Base-by-base conservation (phyloP, 1,140 invertebrate genomes). In the Apolygus lucorum region DNA sequence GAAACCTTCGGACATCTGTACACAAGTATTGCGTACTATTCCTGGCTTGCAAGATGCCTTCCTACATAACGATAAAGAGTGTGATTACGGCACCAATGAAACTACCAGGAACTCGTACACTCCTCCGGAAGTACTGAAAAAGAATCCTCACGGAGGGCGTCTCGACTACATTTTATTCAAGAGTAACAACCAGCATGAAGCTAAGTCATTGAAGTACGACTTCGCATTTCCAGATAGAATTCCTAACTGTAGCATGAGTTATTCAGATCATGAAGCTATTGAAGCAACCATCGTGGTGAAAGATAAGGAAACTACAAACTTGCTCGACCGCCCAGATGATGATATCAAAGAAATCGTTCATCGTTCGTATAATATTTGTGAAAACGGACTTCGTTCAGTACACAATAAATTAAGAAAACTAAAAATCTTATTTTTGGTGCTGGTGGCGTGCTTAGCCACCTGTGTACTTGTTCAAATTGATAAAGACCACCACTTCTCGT, bases 261-360 rank as follows among this genome's bases (percentile, higher is more conserved):
- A 88, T 79, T 95, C 93, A 0, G 93, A 96, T 78, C 93, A 96
- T 77, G 93, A 95, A 81, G 92, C 90, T n/a, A 86, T 96, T n/a
- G 78, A 83, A 70, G 84, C 88, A 21, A 82, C 80, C 59, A 77
- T 93, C 21, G 80, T 80, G 74, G 73, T 86, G 28, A 78, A 66
- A 27, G 64, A 59, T 4, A 4, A 17, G 17, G 4, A 8, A 17
- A 42, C 4, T 42, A 42, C 34, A 17, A 17, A 42, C 4, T 17
- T 17, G 4, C 17, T 17, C 34, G 17, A 42, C 4, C 4, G 34
- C 4, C n/a, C n/a, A n/a, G n/a, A n/a, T n/a, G 34, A 42, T 17
- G 4, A 4, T 8, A 17, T 8, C 34, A 8, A 17, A 4, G 34
- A 42, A 17, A 8, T 42, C 4, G 17, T 42, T 17, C 34, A 42